Base-by-base conservation (phyloP, 2,113 vertebrate species). In the Eurypyga helias region DNA sequence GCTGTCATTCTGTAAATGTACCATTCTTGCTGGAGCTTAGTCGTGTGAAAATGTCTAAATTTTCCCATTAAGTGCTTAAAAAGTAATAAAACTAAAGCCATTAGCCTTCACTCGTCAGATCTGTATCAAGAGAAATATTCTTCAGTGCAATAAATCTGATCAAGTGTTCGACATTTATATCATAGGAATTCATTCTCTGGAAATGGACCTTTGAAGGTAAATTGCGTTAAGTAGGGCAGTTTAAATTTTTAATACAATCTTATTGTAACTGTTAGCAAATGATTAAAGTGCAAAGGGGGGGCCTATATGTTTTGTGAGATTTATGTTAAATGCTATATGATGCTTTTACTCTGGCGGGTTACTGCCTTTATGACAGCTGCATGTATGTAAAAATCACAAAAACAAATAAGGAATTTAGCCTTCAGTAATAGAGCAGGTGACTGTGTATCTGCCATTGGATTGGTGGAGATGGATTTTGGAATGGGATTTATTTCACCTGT, bases 231-330 rank as follows among this genome's bases (percentile, higher is more conserved):
- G 98, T 97, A 96, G 97, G 95, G 97, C 98, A 98, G 98, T 99
- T 99, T 99, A 98, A 99, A 99, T 98, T 98, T 99, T 99, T 99
- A 99, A 99, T 98, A 93, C 97, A 93, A 98, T 97, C 98, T 99
- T 99, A 99, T 99, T 98, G 98, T 99, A 99, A 99, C 98, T 98
- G 98, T 98, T 98, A 98, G 98, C 98, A 95, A 98, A 98, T 98
- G 98, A 98, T 99, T 98, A 98, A 98, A 97, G 98, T 98, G 97
- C 98, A 79, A 52, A 64, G 83, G 93, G 96, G 96, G 96, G 93
- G 75, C 91, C 88, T 90, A 38, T 43, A 34, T 96, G 94, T 98
- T 97, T 96, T 67, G 94, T 77, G 76, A 97, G 98, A 96, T 97
- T 97, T 96, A 96, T 97, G 91, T 70, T 89, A 90, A 96, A 94